phyloP scores from a whole-genome alignment of 2,888 invertebrate genomes.

The Muschampia plurimacula region DNA sequence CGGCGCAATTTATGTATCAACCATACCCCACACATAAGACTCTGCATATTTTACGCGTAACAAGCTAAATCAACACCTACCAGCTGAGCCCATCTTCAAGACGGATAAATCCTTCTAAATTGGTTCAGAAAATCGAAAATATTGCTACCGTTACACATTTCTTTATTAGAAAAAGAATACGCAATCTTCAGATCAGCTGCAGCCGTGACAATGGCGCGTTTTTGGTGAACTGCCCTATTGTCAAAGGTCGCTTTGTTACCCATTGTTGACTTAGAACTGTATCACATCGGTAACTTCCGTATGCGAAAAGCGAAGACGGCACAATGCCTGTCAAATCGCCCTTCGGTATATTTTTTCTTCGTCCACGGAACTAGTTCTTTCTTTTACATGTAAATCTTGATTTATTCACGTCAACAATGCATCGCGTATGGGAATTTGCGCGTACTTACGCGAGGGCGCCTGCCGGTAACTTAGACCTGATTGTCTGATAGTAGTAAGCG shows the following conservation, averaged over 20 bases:
- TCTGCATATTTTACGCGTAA: constrained; percentile 18
- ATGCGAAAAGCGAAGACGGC: constrained; percentile 70
- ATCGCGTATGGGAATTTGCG: constrained; percentile 73
- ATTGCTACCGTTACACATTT: constrained; percentile 44
- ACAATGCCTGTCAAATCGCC: constrained; percentile 61
- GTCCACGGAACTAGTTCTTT: constrained; percentile 71
- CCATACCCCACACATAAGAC: neutral
- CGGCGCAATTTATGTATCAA: neutral
- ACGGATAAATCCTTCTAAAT: constrained; percentile 53
- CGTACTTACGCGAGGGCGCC: neutral
- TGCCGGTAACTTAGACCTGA: constrained; percentile 33
- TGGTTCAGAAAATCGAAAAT: constrained; percentile 53
- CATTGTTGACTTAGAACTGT: constrained; percentile 70
- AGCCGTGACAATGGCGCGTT: constrained; percentile 63
- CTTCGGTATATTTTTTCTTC: constrained; percentile 60
- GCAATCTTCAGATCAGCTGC: constrained; percentile 69
- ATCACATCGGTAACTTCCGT: constrained; percentile 73
- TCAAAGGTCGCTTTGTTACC: constrained; percentile 61
- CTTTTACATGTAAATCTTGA: constrained; percentile 81
- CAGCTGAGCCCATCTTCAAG: constrained; percentile 37
- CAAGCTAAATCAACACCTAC: constrained; percentile 28
- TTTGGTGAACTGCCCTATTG: constrained; percentile 72
- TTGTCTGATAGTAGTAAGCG: constrained; percentile 38
- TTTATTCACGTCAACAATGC: constrained; percentile 82
- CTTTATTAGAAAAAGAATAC: constrained; percentile 32